Evolutionary conservation across 2,888 invertebrate genomes (phyloP).

Genomic region (Pyrochroa serraticornis): DNA sequence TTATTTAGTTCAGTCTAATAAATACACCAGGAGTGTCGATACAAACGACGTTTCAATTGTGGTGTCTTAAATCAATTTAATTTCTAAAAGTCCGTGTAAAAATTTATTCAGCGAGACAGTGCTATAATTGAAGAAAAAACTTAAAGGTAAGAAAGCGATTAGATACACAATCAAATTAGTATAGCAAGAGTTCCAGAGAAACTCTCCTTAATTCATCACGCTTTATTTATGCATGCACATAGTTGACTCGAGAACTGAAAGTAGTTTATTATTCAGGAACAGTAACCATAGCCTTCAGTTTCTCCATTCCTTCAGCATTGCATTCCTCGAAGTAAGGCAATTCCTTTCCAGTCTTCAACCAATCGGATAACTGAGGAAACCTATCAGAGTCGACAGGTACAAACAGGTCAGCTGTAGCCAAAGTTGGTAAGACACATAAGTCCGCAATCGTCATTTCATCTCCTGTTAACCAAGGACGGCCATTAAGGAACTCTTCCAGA

Average conservation of each 20-base stretch:
- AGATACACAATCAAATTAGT: too few species aligned
- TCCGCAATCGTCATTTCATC: constrained; percentile 50
- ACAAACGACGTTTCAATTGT: too few species aligned
- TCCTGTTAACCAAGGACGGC: constrained; percentile 44
- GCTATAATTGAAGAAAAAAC: too few species aligned
- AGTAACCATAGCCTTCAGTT: constrained; percentile 32
- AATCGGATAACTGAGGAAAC: constrained; percentile 52
- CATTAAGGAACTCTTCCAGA: constrained; percentile 47
- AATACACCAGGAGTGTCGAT: too few species aligned
- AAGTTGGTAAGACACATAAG: constrained; percentile 52
- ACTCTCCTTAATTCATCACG: neutral
- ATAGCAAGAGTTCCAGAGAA: too few species aligned
- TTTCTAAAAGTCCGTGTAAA: too few species aligned
- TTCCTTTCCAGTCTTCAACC: constrained; percentile 53
- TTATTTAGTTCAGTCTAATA: too few species aligned
- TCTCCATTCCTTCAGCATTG: constrained; percentile 39
- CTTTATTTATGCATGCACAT: neutral
- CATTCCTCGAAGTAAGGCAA: constrained; percentile 46
- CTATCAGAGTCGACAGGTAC: constrained; percentile 55
- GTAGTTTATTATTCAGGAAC: constrained; percentile 15
- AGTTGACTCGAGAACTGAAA: neutral
- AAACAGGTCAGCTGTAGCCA: constrained; percentile 58
- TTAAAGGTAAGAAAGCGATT: too few species aligned
- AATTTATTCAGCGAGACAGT: too few species aligned
- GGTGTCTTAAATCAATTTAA: too few species aligned